Evolutionary conservation across 1,140 invertebrate genomes (phyloP), one percentile per base, ranked within the genome.

Genomic region (Colletes latitarsis): DNA sequence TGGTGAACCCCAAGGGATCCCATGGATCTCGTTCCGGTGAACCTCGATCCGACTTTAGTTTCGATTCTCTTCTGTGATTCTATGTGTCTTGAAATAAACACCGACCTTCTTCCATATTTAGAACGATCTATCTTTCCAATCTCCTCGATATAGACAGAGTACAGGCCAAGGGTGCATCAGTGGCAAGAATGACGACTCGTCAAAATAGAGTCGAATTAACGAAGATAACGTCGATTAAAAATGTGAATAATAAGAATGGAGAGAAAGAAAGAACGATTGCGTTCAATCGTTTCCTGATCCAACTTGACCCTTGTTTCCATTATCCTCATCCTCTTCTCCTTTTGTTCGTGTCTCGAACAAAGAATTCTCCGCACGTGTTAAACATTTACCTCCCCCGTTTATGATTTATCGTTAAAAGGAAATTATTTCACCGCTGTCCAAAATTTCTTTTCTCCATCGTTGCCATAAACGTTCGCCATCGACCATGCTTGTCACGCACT

Each of bases 221-320:
- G 39, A 70, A 21, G 43, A 55, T 41, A 55, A 62, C 17, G 21
- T 69, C 30, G n/a, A 73, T 73, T n/a, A 6, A 70, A 30, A 53
- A 55, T 72, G 19, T 21, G 19, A 73, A 60, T 39, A 43, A 53
- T 43, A 52, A 49, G 8, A 71, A 69, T 49, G 77, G 64, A 76
- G 73, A 79, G 77, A 79, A 81, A 69, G 79, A 76, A 76, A 81
- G 74, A 81, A 76, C 64, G 30, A 46, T 46, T 79, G 55, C 57
- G 52, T 73, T 67, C 43, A 64, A 73, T 62, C 41, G 52, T 75
- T 75, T 39, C 53, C 64, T 8, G 64, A 52, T 55, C 39, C 46
- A 64, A 17, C 30, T 71, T 46, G 21, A 67, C 68, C n/a, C 9
- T 3, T n/a, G n/a, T n/a, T n/a, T 15, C 39, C 10, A 6, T 21